Evolutionary conservation across 2,888 invertebrate species (phyloP).

Genomic region (Liodrosophila aerea): DNA sequence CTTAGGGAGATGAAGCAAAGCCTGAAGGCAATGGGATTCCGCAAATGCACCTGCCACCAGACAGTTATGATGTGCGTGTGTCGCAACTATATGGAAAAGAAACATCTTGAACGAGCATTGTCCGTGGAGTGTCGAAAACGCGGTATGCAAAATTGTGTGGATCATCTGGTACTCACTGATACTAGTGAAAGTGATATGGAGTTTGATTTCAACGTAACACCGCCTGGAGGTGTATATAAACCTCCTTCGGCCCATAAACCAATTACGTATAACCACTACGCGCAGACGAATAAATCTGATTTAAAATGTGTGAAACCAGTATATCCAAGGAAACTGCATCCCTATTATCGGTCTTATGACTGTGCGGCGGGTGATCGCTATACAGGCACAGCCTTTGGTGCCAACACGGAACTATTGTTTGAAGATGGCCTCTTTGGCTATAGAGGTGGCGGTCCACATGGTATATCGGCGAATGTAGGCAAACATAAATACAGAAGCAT

Average conservation of each 20-base stretch:
- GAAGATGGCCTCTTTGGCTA: conserved; percentile 58
- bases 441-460: conserved; percentile 44
- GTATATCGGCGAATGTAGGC: conserved; percentile 3
- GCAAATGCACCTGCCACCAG: conserved; percentile 84
- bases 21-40: conserved; percentile 84
- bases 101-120: conserved; percentile 83
- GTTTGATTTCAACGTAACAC: conserved; percentile 87
- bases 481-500: background rate
- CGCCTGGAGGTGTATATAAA: conserved; percentile 86
- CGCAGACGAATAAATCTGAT: conserved; percentile 85
- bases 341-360: conserved; percentile 64
- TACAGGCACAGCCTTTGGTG: conserved; percentile 47
- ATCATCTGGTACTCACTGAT: conserved; percentile 75
- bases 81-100: conserved; percentile 79
- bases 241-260: conserved; percentile 82
- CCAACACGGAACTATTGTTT: conserved; percentile 26
- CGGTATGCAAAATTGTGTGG: conserved; percentile 57
- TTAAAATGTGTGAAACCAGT: conserved; percentile 35
- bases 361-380: conserved; percentile 66
- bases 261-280: conserved; percentile 84
- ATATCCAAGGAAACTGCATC: conserved; percentile 50
- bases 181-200: conserved; percentile 84
- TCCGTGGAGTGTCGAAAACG: conserved; percentile 81
- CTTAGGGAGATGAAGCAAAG: conserved; percentile 84
- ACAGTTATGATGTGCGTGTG: conserved; percentile 81